A percentile compares a stretch with the other conserved stretches of the same genome.
Evolutionary conservation across 2,113 vertebrate genomes (phyloP).

Genomic region (Opisthocomus hoazin): DNA sequence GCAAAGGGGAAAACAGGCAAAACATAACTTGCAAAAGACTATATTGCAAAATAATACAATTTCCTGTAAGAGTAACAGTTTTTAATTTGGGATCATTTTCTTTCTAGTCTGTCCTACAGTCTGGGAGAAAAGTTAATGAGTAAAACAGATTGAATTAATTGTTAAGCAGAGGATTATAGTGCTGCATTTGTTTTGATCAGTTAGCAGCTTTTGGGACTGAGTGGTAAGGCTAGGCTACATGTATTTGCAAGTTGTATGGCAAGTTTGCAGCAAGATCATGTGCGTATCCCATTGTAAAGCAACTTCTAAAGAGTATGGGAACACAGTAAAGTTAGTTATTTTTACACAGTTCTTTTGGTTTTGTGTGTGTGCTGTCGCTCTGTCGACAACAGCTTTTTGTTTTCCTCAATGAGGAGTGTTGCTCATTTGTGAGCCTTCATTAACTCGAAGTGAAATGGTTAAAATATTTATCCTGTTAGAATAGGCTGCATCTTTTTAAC

Average conservation of each 20-base stretch:
- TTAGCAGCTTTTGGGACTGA: slow-evolving; percentile 77
- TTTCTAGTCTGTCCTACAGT: slow-evolving; percentile 76
- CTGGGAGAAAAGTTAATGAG: slow-evolving; percentile 79
- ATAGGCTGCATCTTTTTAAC: slow-evolving; percentile 98
- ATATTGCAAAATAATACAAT: slow-evolving; percentile 77
- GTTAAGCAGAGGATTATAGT: slow-evolving; percentile 77
- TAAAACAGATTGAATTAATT: slow-evolving; percentile 70
- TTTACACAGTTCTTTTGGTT: slow-evolving; percentile 85
- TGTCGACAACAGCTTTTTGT: slow-evolving; percentile 99
- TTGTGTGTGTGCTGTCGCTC: slow-evolving; percentile 96
- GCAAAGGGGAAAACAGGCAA: slow-evolving; percentile 74
- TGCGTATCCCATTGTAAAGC: slow-evolving; percentile 97
- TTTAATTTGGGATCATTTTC: slow-evolving; percentile 76
- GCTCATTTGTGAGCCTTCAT: slow-evolving; percentile 99
- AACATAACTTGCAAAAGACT: slow-evolving; percentile 76
- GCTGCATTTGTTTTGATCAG: slow-evolving; percentile 73
- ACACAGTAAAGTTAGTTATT: slow-evolving; percentile 89
- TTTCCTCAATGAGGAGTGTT: slow-evolving; percentile 99
- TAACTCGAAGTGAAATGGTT: slow-evolving; percentile 96
- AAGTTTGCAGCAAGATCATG: slow-evolving; percentile 85
- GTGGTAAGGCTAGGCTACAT: slow-evolving; percentile 77
- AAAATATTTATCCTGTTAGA: slow-evolving; percentile 99
- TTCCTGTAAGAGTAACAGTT: slow-evolving; percentile 72
- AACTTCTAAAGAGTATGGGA: slow-evolving; percentile 91
- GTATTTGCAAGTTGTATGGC: slow-evolving; percentile 77